phyloP scores from a whole-genome alignment of 2,797 vertebrate species.

The Bovichtus variegatus region DNA sequence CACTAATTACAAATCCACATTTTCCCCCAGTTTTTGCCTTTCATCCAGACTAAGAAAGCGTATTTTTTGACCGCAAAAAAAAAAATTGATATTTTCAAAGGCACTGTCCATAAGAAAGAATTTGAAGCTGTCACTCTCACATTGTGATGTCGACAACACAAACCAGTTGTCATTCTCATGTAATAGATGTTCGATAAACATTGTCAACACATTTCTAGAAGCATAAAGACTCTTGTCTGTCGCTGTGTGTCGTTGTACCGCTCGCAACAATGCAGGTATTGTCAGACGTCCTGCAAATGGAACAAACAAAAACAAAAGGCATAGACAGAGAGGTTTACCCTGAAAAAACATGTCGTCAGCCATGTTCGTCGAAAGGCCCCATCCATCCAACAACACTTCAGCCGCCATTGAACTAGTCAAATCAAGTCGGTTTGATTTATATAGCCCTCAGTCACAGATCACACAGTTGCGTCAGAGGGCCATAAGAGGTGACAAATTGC shows the following conservation, averaged over 20 bases:
- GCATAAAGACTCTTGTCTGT: neutral
- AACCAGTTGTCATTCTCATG: neutral
- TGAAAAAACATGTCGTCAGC: neutral
- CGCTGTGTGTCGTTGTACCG: neutral
- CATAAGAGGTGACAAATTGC: neutral
- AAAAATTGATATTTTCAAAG: neutral
- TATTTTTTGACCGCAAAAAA: neutral
- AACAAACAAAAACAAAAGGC: no score
- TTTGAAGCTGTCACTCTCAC: neutral
- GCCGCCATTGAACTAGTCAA: neutral
- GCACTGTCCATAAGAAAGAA: neutral
- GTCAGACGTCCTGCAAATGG: neutral
- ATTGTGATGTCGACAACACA: neutral
- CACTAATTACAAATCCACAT: no score
- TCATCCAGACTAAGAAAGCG: neutral
- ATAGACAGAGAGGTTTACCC: no score
- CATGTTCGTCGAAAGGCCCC: neutral
- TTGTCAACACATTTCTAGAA: neutral
- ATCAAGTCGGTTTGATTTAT: neutral
- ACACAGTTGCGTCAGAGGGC: neutral
- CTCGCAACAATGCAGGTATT: neutral
- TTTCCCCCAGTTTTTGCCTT: neutral
- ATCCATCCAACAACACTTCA: no score
- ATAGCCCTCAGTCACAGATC: neutral
- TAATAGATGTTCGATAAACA: constrained; percentile 8